Evolutionary conservation across 2,113 vertebrate genomes (phyloP).

Genomic region (Lophius piscatorius): DNA sequence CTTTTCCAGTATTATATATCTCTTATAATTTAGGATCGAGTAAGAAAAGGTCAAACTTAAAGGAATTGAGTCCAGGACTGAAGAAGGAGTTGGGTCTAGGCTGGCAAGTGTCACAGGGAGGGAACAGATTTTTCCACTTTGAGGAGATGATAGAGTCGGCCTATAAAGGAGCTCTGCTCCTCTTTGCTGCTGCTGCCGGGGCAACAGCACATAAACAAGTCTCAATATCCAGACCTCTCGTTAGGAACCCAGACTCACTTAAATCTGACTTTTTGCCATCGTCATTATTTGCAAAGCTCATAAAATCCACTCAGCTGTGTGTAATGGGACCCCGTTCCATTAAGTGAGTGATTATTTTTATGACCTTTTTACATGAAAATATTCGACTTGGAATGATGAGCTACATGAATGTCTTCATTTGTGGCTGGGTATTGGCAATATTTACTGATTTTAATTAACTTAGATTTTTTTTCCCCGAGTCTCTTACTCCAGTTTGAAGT

Average conservation of each 20-base stretch:
- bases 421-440: neutral
- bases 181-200: conserved; percentile 65
- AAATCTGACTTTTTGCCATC: conserved; percentile 15
- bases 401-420: conserved; percentile 8
- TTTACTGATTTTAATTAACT: neutral
- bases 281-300: conserved; percentile 41
- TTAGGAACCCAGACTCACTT: conserved; percentile 45
- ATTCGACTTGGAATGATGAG: conserved; percentile 6
- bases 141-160: conserved; percentile 62
- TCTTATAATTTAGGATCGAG: conserved; percentile 23
- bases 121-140: conserved; percentile 78
- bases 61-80: conserved; percentile 51
- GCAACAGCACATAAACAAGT: conserved; percentile 68
- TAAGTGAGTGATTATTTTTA: conserved; percentile 20
- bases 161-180: conserved; percentile 56
- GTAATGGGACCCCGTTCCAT: conserved; percentile 9
- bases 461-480: too few relatives aligned
- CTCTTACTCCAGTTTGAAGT: too few relatives aligned
- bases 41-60: conserved; percentile 37
- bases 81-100: conserved; percentile 52
- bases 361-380: conserved; percentile 18
- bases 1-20: too few relatives aligned
- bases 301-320: conserved; percentile 34
- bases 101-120: conserved; percentile 71
- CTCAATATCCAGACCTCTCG: conserved; percentile 33